Evolutionary conservation across 92 coral and sea anemone species (phyloP).

Genomic region (Virgularia gustaviana): DNA sequence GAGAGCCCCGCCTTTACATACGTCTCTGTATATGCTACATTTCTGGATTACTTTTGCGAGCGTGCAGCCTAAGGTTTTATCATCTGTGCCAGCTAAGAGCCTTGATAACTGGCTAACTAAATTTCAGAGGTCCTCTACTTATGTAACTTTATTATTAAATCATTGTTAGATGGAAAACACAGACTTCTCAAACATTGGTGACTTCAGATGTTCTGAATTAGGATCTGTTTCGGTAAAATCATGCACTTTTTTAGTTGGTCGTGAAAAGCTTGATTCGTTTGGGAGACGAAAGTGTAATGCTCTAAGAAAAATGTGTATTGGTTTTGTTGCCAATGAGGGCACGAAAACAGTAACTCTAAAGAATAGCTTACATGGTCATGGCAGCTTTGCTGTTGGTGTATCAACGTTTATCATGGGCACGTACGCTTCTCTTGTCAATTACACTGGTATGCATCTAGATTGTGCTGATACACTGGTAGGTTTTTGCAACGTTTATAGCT

Average conservation of each 20-base stretch:
- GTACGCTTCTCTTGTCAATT: slow-evolving; percentile 5
- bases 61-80: too few relatives aligned
- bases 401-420: slow-evolving; percentile 32
- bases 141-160: neutral
- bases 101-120: neutral
- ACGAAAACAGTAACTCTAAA: slow-evolving; percentile 36
- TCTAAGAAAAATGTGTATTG: slow-evolving; percentile 36
- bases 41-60: too few relatives aligned
- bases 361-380: slow-evolving; percentile 27
- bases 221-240: slow-evolving; percentile 15
- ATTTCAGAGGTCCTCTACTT: neutral
- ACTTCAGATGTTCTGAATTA: slow-evolving; percentile 40
- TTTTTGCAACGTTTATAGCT: neutral
- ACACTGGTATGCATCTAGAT: slow-evolving; percentile 12
- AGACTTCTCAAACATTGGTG: slow-evolving; percentile 41
- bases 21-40: too few relatives aligned
- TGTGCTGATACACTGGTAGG: slow-evolving; percentile 40
- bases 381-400: slow-evolving; percentile 43
- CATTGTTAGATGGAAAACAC: slow-evolving; percentile 45
- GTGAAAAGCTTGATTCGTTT: slow-evolving; percentile 5
- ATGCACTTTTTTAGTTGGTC: slow-evolving; percentile 28
- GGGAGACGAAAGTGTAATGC: slow-evolving; percentile 25
- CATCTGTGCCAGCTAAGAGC: too few relatives aligned
- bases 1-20: too few relatives aligned
- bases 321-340: slow-evolving; percentile 53